phyloP scores from a whole-genome alignment of 2,888 invertebrate species.

The Hyles lineata region DNA sequence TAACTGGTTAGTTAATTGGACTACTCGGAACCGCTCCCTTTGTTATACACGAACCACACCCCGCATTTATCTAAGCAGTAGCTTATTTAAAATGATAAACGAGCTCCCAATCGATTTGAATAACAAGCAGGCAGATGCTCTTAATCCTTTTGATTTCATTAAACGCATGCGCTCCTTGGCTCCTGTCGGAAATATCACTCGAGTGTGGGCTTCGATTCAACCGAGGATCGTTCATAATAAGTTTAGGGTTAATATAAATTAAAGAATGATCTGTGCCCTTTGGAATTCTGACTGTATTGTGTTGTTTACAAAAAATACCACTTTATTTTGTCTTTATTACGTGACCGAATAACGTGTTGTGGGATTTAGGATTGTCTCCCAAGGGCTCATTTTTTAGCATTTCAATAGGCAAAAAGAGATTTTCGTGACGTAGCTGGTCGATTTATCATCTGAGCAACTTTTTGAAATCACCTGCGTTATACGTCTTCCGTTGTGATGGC shows the following conservation, averaged over 20 bases:
- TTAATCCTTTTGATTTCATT: constrained; percentile 85
- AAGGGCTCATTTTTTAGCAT: constrained; percentile 40
- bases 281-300: constrained; percentile 31
- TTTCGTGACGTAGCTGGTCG: constrained; percentile 46
- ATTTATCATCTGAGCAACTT: constrained; percentile 59
- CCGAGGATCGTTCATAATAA: constrained; percentile 71
- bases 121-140: constrained; percentile 85
- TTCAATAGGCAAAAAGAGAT: constrained; percentile 43
- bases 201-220: constrained; percentile 70
- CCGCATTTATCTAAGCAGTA: constrained; percentile 82
- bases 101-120: constrained; percentile 84
- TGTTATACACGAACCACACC: constrained; percentile 81
- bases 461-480: constrained; percentile 60
- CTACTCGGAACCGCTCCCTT: constrained; percentile 74
- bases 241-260: constrained; percentile 58
- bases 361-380: constrained; percentile 60
- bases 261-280: constrained; percentile 38
- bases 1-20: constrained; percentile 78
- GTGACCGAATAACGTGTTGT: constrained; percentile 60
- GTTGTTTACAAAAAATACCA: constrained; percentile 52
- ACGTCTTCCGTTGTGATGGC: constrained; percentile 53
- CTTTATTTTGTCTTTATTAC: constrained; percentile 59
- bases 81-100: constrained; percentile 84
- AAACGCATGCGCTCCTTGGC: constrained; percentile 82
- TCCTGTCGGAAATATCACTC: constrained; percentile 84